These are phyloP conservation scores for Chloebia gouldiae DNA, from an alignment of 2,113 vertebrate genomes.

Conservation along the genomic window DNA sequence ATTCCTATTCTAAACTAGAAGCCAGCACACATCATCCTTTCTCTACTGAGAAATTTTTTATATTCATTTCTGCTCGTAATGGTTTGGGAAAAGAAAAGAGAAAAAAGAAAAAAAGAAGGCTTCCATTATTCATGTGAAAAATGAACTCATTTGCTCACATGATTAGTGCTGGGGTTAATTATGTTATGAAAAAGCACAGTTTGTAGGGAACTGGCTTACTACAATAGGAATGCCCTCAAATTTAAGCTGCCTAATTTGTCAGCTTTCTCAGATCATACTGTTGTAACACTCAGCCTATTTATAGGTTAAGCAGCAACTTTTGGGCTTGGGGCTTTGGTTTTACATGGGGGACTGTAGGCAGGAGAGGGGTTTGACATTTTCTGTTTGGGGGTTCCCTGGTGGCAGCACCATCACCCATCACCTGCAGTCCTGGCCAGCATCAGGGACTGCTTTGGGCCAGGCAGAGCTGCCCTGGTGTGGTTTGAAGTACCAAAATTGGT, in stretches of 20 bases:
- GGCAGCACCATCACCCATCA: accelerated
- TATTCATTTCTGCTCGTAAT: neutral
- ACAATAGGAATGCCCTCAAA: neutral
- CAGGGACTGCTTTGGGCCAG: accelerated
- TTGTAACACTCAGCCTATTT: neutral
- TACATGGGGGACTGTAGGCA: accelerated
- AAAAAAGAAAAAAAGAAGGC: neutral
- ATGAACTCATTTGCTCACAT: slow-evolving; percentile 17
- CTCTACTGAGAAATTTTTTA: neutral
- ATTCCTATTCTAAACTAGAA: neutral
- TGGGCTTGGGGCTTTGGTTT: neutral
- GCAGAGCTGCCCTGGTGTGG: neutral
- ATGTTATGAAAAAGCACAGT: slow-evolving; percentile 29
- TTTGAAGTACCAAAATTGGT: accelerated
- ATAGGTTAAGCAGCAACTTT: neutral
- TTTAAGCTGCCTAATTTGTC: slow-evolving; percentile 34
- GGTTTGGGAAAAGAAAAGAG: neutral
- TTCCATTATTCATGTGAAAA: slow-evolving; percentile 12
- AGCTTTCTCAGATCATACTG: accelerated
- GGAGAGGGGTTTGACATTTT: accelerated
- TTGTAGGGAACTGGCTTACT: neutral
- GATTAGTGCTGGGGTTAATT: slow-evolving; percentile 13
- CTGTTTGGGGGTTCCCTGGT: accelerated
- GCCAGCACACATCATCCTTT: neutral
- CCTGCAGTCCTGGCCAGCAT: neutral